Percentiles rank a stretch among this genome's conserved stretches.
Conservation (phyloP, 2,113 vertebrate genomes). For the Campylomormyrus tamandua region DNA sequence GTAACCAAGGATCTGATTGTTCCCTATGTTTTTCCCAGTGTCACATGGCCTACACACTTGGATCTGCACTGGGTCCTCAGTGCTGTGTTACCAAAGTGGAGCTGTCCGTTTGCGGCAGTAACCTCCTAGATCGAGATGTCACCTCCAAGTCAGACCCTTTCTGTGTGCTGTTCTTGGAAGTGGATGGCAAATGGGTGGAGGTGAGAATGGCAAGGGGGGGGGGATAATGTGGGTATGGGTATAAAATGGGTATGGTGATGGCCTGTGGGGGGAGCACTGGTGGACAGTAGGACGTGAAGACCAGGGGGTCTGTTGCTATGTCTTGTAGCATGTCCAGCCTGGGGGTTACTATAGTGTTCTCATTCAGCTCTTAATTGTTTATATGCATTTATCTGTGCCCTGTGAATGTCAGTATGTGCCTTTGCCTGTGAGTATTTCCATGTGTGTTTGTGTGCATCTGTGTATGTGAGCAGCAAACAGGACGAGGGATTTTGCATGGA, state of each 20-base stretch:
- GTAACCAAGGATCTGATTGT: neutral
- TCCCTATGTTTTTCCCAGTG: neutral
- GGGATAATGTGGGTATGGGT: neutral
- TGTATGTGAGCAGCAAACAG: neutral
- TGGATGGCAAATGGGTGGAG: slow-evolving; percentile 85
- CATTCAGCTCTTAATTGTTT: neutral
- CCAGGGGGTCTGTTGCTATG: neutral
- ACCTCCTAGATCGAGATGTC: slow-evolving; percentile 87
- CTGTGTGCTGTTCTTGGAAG: slow-evolving; percentile 88
- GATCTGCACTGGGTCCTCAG: slow-evolving; percentile 63
- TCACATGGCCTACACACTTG: slow-evolving; percentile 76
- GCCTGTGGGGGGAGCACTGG: neutral
- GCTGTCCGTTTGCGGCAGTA: slow-evolving; percentile 77
- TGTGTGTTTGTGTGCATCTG: neutral
- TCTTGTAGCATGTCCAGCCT: neutral
- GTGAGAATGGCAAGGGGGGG: slow-evolving; percentile 52
- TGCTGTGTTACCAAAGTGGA: slow-evolving; percentile 87
- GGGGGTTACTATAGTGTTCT: neutral
- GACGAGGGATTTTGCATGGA: neutral
- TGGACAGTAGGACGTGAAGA: too few species aligned
- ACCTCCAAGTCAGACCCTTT: slow-evolving; percentile 97
- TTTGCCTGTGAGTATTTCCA: neutral
- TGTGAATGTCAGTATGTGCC: neutral
- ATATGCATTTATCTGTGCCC: neutral
- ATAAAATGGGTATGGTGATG: neutral